Percentiles rank a stretch among this genome's conserved stretches.
Evolutionary conservation across 2,888 invertebrate species (phyloP).

Genomic region (Macroteleia sp.): DNA sequence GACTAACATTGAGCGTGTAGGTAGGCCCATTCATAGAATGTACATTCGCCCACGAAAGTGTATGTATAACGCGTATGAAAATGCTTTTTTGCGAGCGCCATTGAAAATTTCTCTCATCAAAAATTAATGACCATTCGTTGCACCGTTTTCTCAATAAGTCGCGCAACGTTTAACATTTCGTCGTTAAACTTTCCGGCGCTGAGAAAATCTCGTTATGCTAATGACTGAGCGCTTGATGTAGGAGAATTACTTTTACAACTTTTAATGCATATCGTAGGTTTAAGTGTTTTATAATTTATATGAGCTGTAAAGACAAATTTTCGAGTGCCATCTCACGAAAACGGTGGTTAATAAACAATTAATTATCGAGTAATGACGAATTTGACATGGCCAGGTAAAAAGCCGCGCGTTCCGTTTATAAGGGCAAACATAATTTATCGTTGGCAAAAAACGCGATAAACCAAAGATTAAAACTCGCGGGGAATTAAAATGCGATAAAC

Average conservation of each 20-base stretch:
- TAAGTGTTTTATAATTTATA: too few species aligned
- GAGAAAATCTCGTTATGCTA: conserved; percentile 56
- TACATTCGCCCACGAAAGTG: conserved; percentile 57
- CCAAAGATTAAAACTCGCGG: conserved; percentile 47
- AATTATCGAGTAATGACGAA: not conserved
- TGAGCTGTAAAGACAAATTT: too few species aligned
- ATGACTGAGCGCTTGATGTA: conserved; percentile 13
- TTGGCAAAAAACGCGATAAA: conserved; percentile 49
- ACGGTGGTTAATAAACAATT: not conserved
- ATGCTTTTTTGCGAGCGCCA: conserved; percentile 39
- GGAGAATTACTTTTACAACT: too few species aligned
- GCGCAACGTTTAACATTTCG: conserved; percentile 1
- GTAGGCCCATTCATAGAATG: conserved; percentile 78
- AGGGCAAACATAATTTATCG: conserved; percentile 35
- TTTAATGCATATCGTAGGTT: too few species aligned
- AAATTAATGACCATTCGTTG: conserved; percentile 21
- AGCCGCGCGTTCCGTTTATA: conserved; percentile 5
- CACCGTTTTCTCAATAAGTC: conserved; percentile 7
- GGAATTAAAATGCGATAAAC: conserved; percentile 63
- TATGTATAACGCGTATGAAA: conserved; percentile 49
- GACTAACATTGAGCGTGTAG: conserved; percentile 76
- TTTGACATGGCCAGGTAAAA: not conserved
- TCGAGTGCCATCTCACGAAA: too few species aligned
- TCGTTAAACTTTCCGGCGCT: conserved; percentile 31
- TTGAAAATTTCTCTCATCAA: conserved; percentile 53